Evolutionary conservation across 2,797 vertebrate genomes (phyloP), one percentile per base, ranked within the genome.

Genomic region (Rousettus madagascariensis): DNA sequence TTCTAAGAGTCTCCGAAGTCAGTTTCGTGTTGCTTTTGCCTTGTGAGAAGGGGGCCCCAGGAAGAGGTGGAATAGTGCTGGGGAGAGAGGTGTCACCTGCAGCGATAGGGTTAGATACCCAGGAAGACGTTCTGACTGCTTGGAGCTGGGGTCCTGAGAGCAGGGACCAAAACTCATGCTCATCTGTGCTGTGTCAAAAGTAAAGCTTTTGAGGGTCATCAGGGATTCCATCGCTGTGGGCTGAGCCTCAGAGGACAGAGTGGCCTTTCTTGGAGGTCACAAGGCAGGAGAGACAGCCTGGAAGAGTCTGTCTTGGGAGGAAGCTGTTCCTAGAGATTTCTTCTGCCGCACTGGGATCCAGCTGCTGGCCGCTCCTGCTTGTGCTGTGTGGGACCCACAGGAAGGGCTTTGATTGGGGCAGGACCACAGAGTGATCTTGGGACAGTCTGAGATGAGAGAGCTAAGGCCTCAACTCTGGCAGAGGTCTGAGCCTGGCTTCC

Each of bases 1-100:
- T 77, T 87, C 86, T 66, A 5, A 90, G 85, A 77, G 88, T 82
- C 65, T 65, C 74, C 83, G 77, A 90, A 71, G 83, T 94, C n/a
- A 66, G 46, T 96, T 86, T 93, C 61, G 24, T 2, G 0, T 90
- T 36, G 13, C 24, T 79, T 69, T 74, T 86, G 85, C 46, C 46
- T 95, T 69, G 71, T 15, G 22, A 71, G 79, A 78, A 74, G 61
- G 65, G 82, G 82, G 51, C 16, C 55, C 78, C 49, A 7, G 82
- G 51, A 68, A 46, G 26, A 49, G 28, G 41, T 90, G 83, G 51
- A 78, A 2, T 61, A 30, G 57, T 28, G 4, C 75, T 26, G 38
- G 55, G 57, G 57, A 78, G 43, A 65, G 69, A 66, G 51, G 13
- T 43, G 19, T 71, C 4, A 6, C 43, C 36, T 72, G 49, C 46